Conservation (phyloP, 2,113 vertebrate genomes). For the Actinemys pallida region DNA sequence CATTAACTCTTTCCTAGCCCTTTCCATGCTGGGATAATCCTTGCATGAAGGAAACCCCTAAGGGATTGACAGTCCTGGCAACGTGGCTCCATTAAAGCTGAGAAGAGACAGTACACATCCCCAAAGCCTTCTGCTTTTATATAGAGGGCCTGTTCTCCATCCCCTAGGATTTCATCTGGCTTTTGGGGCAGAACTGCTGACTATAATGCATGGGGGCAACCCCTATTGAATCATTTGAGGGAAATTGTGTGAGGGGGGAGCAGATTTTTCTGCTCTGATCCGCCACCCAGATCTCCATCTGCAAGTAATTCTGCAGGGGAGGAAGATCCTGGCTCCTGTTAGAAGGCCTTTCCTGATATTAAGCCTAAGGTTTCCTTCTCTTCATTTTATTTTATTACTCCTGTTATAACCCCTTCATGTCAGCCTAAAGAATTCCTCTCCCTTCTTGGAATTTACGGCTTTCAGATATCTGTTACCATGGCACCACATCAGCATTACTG, state of each 20-base stretch:
- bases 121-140: accelerated
- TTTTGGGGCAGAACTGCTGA: background rate
- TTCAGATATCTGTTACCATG: background rate
- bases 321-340: background rate
- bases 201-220: background rate
- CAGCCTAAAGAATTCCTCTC: background rate
- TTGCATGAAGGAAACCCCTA: background rate
- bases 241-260: background rate
- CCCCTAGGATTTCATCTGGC: background rate
- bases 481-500: background rate
- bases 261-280: background rate
- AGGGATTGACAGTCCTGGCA: background rate
- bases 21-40: background rate
- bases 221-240: background rate
- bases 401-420: background rate
- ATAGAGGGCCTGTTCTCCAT: background rate
- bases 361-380: background rate
- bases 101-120: background rate
- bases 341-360: background rate
- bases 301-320: background rate
- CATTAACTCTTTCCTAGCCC: background rate
- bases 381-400: background rate
- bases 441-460: background rate
- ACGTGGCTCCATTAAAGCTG: accelerated
- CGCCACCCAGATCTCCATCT: background rate